Evolutionary conservation across 1,140 invertebrate genomes (phyloP).

Genomic region (Papilio machaon): DNA sequence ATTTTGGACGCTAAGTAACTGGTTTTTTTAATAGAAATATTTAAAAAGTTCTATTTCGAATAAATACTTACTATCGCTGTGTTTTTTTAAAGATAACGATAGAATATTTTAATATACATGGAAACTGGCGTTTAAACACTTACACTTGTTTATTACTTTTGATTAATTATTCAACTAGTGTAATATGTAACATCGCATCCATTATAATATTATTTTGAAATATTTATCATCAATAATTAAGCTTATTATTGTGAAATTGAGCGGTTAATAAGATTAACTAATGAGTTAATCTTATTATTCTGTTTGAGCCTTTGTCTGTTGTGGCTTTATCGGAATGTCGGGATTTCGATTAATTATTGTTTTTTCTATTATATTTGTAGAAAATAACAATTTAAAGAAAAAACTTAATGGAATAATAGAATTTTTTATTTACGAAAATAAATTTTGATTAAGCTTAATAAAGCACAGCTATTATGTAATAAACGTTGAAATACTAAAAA

Average conservation of each 20-base stretch:
- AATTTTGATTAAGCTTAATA: too few species aligned
- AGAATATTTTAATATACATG: too few species aligned
- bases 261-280: background rate
- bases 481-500: background rate
- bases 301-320: background rate
- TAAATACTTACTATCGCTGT: too few species aligned
- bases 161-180: background rate
- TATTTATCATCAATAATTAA: constrained; percentile 3
- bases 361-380: background rate
- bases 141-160: background rate
- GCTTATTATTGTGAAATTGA: background rate
- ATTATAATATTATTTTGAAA: background rate
- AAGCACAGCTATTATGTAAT: too few species aligned
- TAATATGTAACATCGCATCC: background rate
- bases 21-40: background rate
- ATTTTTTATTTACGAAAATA: too few species aligned
- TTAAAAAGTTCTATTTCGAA: too few species aligned
- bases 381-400: too few species aligned
- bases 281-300: constrained; percentile 14
- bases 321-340: background rate
- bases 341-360: background rate
- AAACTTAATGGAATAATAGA: too few species aligned
- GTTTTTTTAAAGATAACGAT: too few species aligned
- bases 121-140: too few species aligned
- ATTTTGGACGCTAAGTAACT: background rate